Base-by-base conservation (phyloP, 1,140 invertebrate genomes). In the Lethrus apterus region DNA sequence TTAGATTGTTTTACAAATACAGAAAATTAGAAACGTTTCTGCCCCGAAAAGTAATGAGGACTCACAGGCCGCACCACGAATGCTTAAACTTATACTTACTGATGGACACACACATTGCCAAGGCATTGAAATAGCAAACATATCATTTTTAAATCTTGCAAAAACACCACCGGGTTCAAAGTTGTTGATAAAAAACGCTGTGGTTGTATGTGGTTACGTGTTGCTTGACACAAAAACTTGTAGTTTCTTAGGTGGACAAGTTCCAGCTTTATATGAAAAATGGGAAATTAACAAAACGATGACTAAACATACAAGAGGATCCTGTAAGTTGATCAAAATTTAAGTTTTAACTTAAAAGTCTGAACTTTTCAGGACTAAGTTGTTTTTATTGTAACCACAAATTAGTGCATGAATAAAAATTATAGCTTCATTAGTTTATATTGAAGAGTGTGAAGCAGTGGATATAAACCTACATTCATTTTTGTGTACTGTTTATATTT, bases 31-130 rank as follows among this genome's bases (percentile, higher is more conserved):
- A 10, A 93, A 93, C 72, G 77, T 91, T 29, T 78, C 87, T 24
- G 88, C 88, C 13, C 89, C 91, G n/a, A 93, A 93, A 70, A 80
- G 79, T 24, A 89, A 91, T 69, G 88, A 93, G 62, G 86, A 90
- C 54, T 90, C 86, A 10, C 77, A 79, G 52, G 72, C 74, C 40
- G 85, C 86, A 30, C 88, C 89, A 1, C 73, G 86, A 8, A 80
- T 93, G 73, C 69, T 93, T 35, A 89, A 88, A 62, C 55, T 93
- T 11, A 81, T 80, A 1, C 63, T 95, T 36, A 89, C 85, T 13
- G 91, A 95, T 74, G 90, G 91, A 2, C 83, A 85, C 59, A 77
- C 75, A 38, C 78, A 75, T 51, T 82, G 81, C 57, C 81, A 83
- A 65, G 89, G 80, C 2, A 67, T 91, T 40, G 86, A 91, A 70